Base-by-base conservation (phyloP, 1,140 invertebrate genomes). In the Adelges cooleyi region DNA sequence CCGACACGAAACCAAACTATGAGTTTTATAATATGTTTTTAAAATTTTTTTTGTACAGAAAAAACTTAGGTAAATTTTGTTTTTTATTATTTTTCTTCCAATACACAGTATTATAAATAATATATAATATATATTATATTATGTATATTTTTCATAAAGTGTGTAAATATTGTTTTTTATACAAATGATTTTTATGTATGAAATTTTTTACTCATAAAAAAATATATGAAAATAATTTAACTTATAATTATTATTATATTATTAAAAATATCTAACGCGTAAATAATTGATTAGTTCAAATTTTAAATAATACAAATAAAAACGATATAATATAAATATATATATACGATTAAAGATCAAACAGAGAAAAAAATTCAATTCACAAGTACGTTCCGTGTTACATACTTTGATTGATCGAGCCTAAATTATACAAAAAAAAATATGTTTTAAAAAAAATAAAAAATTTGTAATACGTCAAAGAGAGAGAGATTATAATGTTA, bases 1-100 rank as follows among this genome's bases (percentile, higher is more conserved):
- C 6, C 69, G 68, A 56, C 71, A 71, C 17, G 71, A 71, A 67
- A 71, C 71, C 42, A 71, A 71, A 67, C 67, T 71, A 27, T 71
- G n/a, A n/a, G n/a, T n/a, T n/a, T n/a, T n/a, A n/a, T n/a, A n/a
- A n/a, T n/a, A n/a, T n/a, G n/a, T n/a, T n/a, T n/a, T n/a, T n/a
- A n/a, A n/a, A 62, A 59, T 20, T 20, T 10, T n/a, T 44, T 18
- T 6, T 40, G 6, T 48, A 5, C n/a, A 66, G 40, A 25, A 42
- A n/a, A n/a, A n/a, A 33, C 9, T 51, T 40, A 56, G 22, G 11
- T 9, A 15, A 59, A 48, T 62, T n/a, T 48, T 62, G 42, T 48
- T 29, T 48, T 42, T 29, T 27, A 23, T 22, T 13, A 13, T 59
- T 46, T 25, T 44, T 59, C 22, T 6, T 33, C 11, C 29, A 33